These are phyloP conservation scores for Vollenhovia emeryi DNA, from an alignment of 1,140 invertebrate genomes.

Conservation along the genomic window DNA sequence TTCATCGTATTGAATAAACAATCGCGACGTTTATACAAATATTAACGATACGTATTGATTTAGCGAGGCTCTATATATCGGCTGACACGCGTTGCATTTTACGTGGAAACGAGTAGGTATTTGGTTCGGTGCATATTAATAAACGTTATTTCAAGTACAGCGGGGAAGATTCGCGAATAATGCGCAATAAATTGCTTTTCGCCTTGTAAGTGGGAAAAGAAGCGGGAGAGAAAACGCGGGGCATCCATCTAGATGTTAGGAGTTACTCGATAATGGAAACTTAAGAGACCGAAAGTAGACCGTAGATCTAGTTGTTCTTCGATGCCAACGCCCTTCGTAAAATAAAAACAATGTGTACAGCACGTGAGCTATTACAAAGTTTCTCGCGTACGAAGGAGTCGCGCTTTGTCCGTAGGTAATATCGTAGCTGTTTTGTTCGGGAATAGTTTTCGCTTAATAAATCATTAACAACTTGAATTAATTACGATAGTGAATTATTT, in stretches of 20 bases:
- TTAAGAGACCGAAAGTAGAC: slow-evolving; percentile 37
- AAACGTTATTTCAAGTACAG: slow-evolving; percentile 25
- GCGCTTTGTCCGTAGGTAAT: background rate
- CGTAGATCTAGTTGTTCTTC: slow-evolving; percentile 44
- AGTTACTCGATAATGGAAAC: slow-evolving; percentile 56
- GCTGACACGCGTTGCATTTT: background rate
- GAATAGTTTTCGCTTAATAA: background rate
- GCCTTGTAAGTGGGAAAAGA: slow-evolving; percentile 14
- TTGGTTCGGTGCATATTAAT: background rate
- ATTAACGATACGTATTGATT: slow-evolving; percentile 15
- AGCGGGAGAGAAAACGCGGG: background rate
- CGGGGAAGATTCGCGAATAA: background rate
- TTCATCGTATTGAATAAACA: slow-evolving; percentile 36
- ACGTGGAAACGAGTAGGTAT: background rate
- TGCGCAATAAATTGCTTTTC: background rate
- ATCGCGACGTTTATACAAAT: slow-evolving; percentile 34
- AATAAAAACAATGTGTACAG: background rate
- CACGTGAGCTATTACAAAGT: background rate
- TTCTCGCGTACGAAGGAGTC: background rate
- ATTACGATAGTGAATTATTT: background rate
- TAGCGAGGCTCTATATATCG: background rate
- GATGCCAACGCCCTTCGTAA: background rate
- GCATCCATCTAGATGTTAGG: background rate
- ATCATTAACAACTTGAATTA: background rate
- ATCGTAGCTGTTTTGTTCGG: background rate